Evolutionary conservation across 2,888 invertebrate genomes (phyloP), one percentile per base, ranked within the genome.

Genomic region (Neria commutata): DNA sequence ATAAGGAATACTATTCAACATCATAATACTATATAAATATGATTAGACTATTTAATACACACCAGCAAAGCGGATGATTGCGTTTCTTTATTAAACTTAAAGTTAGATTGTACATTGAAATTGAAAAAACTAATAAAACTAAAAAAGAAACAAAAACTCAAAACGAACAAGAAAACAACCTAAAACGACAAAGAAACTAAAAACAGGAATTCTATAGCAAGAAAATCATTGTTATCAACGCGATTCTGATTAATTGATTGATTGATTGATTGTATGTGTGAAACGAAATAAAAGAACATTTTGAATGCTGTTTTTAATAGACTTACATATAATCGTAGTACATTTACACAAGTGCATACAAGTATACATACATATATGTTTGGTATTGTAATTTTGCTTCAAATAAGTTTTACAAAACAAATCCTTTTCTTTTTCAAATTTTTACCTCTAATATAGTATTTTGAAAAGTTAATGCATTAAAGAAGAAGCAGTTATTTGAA

Each of bases 91-190:
- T 60, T 64, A 58, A 63, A 75, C 66, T 70, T 70, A 72, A 74
- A 74, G 55, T 69, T 77, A 78, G 74, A 74, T 71, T 78, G 77
- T 78, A 77, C 70, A 77, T 71, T 75, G 63, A 69, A 78, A 72
- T 66, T 71, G 68, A 72, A 74, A 77, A 73, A 70, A 72, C 68
- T 67, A 73, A 74, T 72, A 66, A 72, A 68, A 69, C 60, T 47
- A 69, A 64, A 63, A 55, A 61, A 58, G 60, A 59, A 48, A 63
- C 63, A 54, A 59, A 67, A 62, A 66, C 63, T 61, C 34, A n/a
- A 60, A 60, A 49, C 25, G 23, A 61, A 55, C 34, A 42, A 63
- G n/a, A n/a, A n/a, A n/a, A n/a, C n/a, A 61, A 51, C n/a, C n/a
- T n/a, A n/a, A n/a, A n/a, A n/a, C n/a, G n/a, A n/a, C n/a, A n/a